Base-by-base conservation (phyloP, 2,113 vertebrate species). In the Myrmecophaga tridactyla region DNA sequence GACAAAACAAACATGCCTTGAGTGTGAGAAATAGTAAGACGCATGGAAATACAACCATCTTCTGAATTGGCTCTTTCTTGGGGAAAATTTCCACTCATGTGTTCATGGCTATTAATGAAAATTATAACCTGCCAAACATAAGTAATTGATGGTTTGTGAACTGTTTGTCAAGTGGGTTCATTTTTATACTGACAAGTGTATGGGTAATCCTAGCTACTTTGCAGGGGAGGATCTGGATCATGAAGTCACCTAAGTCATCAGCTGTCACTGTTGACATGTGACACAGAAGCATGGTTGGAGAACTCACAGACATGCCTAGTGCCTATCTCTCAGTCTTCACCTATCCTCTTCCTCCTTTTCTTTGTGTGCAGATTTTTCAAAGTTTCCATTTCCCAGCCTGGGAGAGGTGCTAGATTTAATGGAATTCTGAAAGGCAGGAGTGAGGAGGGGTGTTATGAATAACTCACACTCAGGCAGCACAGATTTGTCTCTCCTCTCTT, bases 1-100 rank as follows among this genome's bases (percentile, higher is more conserved):
- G 18, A 62, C 20, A 90, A 97, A 95, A 78, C 12, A 94, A 96
- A 80, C 0, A 62, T 90, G 21, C 8, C 53, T 73, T 41, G 46
- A 53, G 36, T 86, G 17, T 70, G 15, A 56, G 53, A 60, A 43
- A 58, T 72, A 31, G 12, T 41, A 87, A 87, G 12, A 87, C 15
- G 95, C 96, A 92, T 76, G 46, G n/a, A 72, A 93, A 88, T 60
- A 56, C 2, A 84, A 12, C 27, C 46, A 31, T 36, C 4, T 58
- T 94, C 36, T 48, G 15, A 88, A 70, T 21, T 90, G 18, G 18
- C 23, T 77, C 4, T n/a, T 83, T 80, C 41, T 43, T 72, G 13
- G 43, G 43, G 34, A 17, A 88, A 93, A 80, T 76, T 83, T 86
- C 9, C 15, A 76, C 43, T 93, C 17, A 29, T 34, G 0, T 46